Evolutionary conservation across 2,797 vertebrate species (phyloP), one percentile per base, ranked within the genome.

Genomic region (Neopelma chrysocephalum): DNA sequence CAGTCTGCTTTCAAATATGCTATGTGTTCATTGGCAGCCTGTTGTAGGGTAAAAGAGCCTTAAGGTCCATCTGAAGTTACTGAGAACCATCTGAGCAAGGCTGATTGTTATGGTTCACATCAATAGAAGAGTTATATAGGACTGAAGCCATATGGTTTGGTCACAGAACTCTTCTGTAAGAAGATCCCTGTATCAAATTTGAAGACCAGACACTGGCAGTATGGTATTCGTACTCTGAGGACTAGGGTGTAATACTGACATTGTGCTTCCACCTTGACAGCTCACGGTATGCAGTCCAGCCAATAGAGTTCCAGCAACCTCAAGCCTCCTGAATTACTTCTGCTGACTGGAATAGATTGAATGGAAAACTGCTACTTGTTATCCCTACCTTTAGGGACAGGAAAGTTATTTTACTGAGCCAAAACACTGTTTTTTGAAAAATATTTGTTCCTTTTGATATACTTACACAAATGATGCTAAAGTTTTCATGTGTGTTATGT

Each of bases 341-440:
- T 87, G 26, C 79, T 93, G 64, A 86, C 76, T 94, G 79, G 61
- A 94, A 78, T 19, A 38, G 57, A 57, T 5, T 80, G 66, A 61
- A 83, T 89, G 43, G 50, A 87, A 75, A 92, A 66, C 80, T 84
- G 43, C 34, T 81, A 54, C 42, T 72, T 93, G n/a, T 72, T 84
- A 50, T 87, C 36, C 51, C 51, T 82, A 4, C 20, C 15, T 79
- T 72, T 64, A 45, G 61, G 70, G 82, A 34, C 38, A 76, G 17
- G 31, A 80, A 90, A 12, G 29, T 79, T 93, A 75, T 34, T 90
- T 92, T 78, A 78, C 87, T 96, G 96, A 97, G 94, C 95, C 96
- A 93, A 84, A 92, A 70, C 14, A 84, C 23, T 70, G 13, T 8
- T 48, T 89, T 81, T 48, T 9, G 13, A 61, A 70, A 78, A 32